Evolutionary conservation across 2,888 invertebrate genomes (phyloP).

Genomic region (Cerceris rybyensis): DNA sequence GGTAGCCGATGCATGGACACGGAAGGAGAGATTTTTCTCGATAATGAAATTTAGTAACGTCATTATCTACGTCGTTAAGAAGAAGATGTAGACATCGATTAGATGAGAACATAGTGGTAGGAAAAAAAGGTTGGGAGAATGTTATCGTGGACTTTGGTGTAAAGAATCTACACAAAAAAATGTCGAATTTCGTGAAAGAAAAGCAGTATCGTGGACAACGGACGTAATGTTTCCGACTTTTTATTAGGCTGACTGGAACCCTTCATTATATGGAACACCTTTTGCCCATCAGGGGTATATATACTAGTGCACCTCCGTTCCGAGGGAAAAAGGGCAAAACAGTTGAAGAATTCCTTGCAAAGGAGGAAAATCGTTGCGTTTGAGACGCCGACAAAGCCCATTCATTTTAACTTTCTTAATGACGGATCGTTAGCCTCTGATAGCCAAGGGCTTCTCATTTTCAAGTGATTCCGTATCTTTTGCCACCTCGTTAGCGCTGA

Average conservation of each 20-base stretch:
- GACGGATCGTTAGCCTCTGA: conserved; percentile 57
- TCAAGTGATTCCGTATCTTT: conserved; percentile 30
- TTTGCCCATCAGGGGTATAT: conserved; percentile 66
- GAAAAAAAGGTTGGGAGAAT: conserved; percentile 5
- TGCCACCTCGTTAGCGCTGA: conserved; percentile 32
- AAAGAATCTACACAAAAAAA: conserved; percentile 23
- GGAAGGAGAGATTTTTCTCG: conserved; percentile 8
- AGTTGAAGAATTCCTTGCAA: conserved; percentile 48
- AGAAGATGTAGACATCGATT: conserved; percentile 37
- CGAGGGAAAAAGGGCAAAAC: conserved; percentile 43
- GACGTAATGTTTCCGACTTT: conserved; percentile 67
- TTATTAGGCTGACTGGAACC: conserved; percentile 72
- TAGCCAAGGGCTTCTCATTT: conserved; percentile 45
- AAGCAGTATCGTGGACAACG: conserved; percentile 38
- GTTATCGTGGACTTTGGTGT: conserved; percentile 12
- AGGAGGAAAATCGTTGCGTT: conserved; percentile 48
- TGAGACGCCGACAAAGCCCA: conserved; percentile 47
- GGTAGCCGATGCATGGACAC: conserved; percentile 17
- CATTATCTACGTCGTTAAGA: conserved; percentile 60
- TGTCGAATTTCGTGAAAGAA: conserved; percentile 21
- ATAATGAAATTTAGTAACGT: conserved; percentile 27
- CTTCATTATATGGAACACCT: conserved; percentile 73
- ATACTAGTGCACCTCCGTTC: conserved; percentile 41
- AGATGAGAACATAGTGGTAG: conserved; percentile 23
- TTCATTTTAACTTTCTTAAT: conserved; percentile 65